phyloP scores from a whole-genome alignment of 92 coral and sea anemone species.

The Porites lobata region DNA sequence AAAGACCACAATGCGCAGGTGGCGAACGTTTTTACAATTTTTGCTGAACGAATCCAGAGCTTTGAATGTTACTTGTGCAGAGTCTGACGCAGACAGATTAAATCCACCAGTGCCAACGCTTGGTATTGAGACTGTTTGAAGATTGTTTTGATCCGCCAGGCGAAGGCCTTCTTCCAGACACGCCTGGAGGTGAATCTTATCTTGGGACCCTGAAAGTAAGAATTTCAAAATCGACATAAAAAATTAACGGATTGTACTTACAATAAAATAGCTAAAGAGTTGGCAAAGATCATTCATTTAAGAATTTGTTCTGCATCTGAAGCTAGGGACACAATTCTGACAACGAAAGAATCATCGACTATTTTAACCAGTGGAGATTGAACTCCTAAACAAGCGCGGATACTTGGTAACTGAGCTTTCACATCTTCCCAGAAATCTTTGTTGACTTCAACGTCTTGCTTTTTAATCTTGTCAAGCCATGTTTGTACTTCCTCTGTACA shows the following conservation, averaged over 20 bases:
- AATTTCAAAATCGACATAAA: not conserved
- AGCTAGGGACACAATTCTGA: conserved; percentile 53
- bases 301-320: not conserved
- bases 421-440: conserved; percentile 57
- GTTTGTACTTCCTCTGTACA: conserved; percentile 28
- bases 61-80: conserved; percentile 65
- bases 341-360: not conserved
- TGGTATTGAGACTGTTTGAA: conserved; percentile 63
- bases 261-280: too few relatives aligned
- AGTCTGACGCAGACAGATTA: conserved; percentile 43
- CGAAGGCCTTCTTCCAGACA: conserved; percentile 66
- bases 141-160: conserved; percentile 50
- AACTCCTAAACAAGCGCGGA: conserved; percentile 48
- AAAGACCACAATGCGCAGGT: conserved; percentile 65
- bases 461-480: conserved; percentile 14
- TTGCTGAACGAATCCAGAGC: conserved; percentile 54
- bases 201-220: not conserved
- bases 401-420: conserved; percentile 2
- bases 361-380: conserved; percentile 38
- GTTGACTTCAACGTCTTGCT: conserved; percentile 44
- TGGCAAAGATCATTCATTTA: too few relatives aligned
- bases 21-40: conserved; percentile 28
- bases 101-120: conserved; percentile 73
- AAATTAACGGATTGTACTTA: too few relatives aligned
- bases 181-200: conserved; percentile 35